Conservation (phyloP, 1,140 invertebrate genomes). For the Sipha flava region DNA sequence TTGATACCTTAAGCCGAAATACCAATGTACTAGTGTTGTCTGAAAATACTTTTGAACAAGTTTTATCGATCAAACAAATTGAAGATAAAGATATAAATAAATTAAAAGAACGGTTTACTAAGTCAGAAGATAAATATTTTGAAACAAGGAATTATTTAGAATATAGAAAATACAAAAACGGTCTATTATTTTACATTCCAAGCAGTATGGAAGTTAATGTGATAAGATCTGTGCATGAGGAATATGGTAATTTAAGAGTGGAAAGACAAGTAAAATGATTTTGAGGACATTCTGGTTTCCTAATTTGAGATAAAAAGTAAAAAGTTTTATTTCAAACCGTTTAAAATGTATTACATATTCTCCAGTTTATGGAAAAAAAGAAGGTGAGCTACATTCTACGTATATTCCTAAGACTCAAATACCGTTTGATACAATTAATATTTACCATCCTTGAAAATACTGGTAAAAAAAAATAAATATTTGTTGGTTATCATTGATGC, state of each 20-base stretch:
- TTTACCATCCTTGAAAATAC: not conserved
- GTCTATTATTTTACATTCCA: not conserved
- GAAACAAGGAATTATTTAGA: not conserved
- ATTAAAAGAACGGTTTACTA: not conserved
- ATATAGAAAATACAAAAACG: not conserved
- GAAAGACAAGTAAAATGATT: not conserved
- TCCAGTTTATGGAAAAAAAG: not conserved
- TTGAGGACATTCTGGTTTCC: constrained; percentile 13
- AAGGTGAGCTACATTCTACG: not conserved
- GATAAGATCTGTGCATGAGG: not conserved
- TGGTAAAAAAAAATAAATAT: constrained; percentile 28
- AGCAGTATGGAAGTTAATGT: not conserved
- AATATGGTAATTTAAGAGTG: not conserved
- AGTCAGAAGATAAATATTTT: not conserved
- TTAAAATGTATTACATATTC: not conserved
- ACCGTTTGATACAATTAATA: not conserved
- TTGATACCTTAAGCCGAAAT: not conserved
- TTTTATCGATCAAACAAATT: not conserved
- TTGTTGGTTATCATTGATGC: constrained; percentile 39
- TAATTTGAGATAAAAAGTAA: not conserved
- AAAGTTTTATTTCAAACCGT: not conserved
- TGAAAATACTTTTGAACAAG: not conserved
- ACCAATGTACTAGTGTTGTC: not conserved
- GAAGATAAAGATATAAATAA: not conserved
- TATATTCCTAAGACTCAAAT: not conserved